Evolutionary conservation across 2,888 invertebrate genomes (phyloP), one percentile per base, ranked within the genome.

Genomic region (Drosophila testacea): DNA sequence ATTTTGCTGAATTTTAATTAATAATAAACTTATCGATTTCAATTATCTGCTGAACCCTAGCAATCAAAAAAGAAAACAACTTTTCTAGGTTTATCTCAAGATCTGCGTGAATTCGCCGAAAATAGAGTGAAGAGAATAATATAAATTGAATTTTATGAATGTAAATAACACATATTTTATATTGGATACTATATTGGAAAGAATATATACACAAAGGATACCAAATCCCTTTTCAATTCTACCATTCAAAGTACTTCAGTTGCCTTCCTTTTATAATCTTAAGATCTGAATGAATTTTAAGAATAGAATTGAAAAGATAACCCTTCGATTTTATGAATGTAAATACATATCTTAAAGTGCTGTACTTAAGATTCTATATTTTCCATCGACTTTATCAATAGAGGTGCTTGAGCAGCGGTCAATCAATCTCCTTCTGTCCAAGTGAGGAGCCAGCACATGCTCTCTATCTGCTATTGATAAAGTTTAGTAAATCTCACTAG

Each of bases 361-460:
- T 36, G 27, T 5, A 32, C 42, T 60, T 13, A 9, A 36, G 11
- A 38, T n/a, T 52, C 44, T 9, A 0, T 27, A 34, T 48, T 63
- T 50, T 30, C n/a, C 32, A 51, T 16, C 3, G 36, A 13, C 16
- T 32, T 69, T 54, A 77, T 81, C 62, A 32, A 6, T 28, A 6
- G 2, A n/a, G 6, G 11, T 16, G 51, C 41, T 69, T 39, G 39
- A 54, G 34, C 6, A 34, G 46, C n/a, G 27, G 10, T 30, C 39
- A 73, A 69, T 67, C 48, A 63, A 81, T 78, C 69, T 62, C 36
- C 27, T 27, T 6, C 51, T 48, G 50, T 54, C 52, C 47, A 68
- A 27, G 36, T 55, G 28, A 55, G 56, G 22, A 65, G 44, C 6
- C 13, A 39, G 38, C 56, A 36, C 56, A 61, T 30, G 46, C 32